A percentile compares a stretch with the other conserved stretches of the same genome.
Conservation (phyloP, 2,113 vertebrate species). For the Eonycteris spelaea region DNA sequence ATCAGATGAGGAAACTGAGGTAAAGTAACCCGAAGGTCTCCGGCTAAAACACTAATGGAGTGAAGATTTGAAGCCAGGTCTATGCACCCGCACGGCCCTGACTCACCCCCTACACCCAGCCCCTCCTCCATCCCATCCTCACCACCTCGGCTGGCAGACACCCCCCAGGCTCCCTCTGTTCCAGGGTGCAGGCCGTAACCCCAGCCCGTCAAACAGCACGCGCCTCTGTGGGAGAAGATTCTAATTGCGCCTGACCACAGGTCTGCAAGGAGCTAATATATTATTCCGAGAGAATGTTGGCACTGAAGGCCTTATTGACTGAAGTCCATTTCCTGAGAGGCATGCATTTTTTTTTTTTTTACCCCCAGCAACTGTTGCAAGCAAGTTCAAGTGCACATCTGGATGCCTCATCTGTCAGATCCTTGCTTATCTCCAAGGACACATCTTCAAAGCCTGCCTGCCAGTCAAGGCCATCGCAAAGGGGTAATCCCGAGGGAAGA, state of each 20-base stretch:
- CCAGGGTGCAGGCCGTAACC: neutral
- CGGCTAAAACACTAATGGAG: neutral
- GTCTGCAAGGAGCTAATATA: slow-evolving; percentile 61
- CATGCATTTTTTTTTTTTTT: neutral
- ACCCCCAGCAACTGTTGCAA: neutral
- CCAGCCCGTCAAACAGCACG: neutral
- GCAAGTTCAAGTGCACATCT: neutral
- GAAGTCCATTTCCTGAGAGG: slow-evolving; percentile 23
- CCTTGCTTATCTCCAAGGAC: neutral
- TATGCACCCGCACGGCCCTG: too few relatives aligned
- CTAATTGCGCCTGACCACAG: slow-evolving; percentile 51
- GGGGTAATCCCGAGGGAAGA: neutral
- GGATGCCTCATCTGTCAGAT: neutral
- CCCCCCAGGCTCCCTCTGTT: neutral
- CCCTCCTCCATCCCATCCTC: neutral
- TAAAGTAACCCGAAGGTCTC: neutral
- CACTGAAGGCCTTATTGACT: slow-evolving; percentile 44
- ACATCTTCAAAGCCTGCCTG: neutral
- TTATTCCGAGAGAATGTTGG: slow-evolving; percentile 48
- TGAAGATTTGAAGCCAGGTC: neutral
- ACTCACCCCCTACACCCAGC: fast-evolving
- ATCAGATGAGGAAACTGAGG: neutral
- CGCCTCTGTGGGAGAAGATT: slow-evolving; percentile 14
- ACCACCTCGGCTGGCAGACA: fast-evolving
- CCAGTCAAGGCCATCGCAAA: neutral